phyloP scores from a whole-genome alignment of 2,797 vertebrate species.

The Acanthopagrus latus region DNA sequence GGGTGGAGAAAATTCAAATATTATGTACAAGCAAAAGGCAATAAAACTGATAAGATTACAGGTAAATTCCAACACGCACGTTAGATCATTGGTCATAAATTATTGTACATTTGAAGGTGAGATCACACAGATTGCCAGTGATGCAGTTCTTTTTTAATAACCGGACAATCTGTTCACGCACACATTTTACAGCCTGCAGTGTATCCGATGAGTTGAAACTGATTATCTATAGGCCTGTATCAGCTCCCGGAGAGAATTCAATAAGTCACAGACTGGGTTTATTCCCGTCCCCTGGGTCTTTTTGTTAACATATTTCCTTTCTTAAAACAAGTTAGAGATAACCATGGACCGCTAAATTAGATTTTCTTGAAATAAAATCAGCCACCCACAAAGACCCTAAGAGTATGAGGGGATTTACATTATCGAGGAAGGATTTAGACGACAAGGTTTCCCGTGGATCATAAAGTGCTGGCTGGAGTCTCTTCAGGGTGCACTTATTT shows the following conservation, averaged over 20 bases:
- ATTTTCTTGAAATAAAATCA: constrained; percentile 58
- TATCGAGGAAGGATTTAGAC: constrained; percentile 59
- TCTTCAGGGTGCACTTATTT: constrained; percentile 58
- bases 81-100: background rate
- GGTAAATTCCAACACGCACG: background rate
- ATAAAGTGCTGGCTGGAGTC: constrained; percentile 49
- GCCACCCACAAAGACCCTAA: constrained; percentile 63
- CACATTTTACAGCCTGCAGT: background rate
- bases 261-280: constrained; percentile 2
- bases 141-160: background rate
- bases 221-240: constrained; percentile 3
- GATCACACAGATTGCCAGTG: background rate
- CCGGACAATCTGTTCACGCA: background rate
- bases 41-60: background rate
- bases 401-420: constrained; percentile 73
- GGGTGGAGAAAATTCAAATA: background rate
- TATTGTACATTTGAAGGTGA: constrained; percentile 12
- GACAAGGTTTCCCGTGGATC: constrained; percentile 55
- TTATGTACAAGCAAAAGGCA: background rate
- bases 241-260: background rate
- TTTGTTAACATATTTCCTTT: constrained; percentile 28
- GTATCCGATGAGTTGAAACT: background rate
- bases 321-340: constrained; percentile 21
- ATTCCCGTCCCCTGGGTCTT: background rate
- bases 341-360: constrained; percentile 36